Base-by-base conservation (phyloP, 2,797 vertebrate genomes). In the Typhlichthys eigenmanni region DNA sequence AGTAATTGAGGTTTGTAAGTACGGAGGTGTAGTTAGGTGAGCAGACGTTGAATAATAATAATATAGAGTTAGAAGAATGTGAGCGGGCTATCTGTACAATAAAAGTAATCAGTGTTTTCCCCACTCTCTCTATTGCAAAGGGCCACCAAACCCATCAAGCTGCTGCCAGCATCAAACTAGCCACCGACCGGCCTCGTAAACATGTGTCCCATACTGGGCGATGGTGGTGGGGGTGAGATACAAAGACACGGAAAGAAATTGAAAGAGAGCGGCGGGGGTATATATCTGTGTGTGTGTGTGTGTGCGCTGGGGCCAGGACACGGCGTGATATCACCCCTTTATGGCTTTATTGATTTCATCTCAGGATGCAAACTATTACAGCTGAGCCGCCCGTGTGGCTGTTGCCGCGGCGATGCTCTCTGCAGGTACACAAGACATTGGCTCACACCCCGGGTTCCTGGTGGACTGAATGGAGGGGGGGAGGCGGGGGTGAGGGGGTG, bases 261-360 rank as follows among this genome's bases (percentile, higher is more conserved):
- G 62, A 51, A 47, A 24, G 47, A 34, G 55, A 66, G 55, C 43
- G 57, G 13, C 32, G 13, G 13, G 50, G 17, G 38, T 38, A 9
- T 38, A 9, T 38, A 9, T 38, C 1, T 84, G 78, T 38, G 34
- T 38, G 34, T 38, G 34, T 38, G 34, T 38, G 9, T 38, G 38
- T 6, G 38, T 0, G 38, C 7, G 9, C 17, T 58, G 75, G 80
- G 71, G 71, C 71, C 83, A 82, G 86, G 83, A 91, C 88, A 80
- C 84, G 75, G 84, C 82, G 90, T 90, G 89, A 93, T 92, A 92
- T 93, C 92, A 91, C 84, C 83, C 38, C 89, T 92, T 92, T 91
- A 92, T 89, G 85, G 90, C 85, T 85, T 86, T 92, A 93, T 92
- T 92, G 92, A 93, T 92, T 93, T 93, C 90, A 88, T 91, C 87